Conservation (phyloP, 1,140 invertebrate genomes). For the Diorhabda carinulata region DNA sequence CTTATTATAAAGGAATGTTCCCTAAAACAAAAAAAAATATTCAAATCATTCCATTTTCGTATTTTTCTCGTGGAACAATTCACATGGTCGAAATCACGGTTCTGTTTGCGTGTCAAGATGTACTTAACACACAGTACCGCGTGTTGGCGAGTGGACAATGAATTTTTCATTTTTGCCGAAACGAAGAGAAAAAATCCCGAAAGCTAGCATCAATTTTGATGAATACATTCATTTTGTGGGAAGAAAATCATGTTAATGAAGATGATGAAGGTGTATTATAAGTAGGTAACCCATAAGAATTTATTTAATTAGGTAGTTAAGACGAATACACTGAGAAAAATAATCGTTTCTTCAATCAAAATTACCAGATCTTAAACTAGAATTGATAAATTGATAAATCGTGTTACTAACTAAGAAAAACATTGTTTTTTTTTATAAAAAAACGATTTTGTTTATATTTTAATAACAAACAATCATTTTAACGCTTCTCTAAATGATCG, state of each 20-base stretch:
- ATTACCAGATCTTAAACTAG: no score
- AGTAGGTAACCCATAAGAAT: neutral
- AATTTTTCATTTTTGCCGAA: neutral
- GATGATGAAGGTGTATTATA: slow-evolving; percentile 1
- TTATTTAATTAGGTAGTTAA: no score
- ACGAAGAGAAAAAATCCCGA: neutral
- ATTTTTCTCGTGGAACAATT: neutral
- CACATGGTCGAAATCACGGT: neutral
- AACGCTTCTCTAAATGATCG: no score
- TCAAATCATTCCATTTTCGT: neutral
- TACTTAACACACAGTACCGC: neutral
- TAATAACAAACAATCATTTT: no score
- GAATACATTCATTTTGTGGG: slow-evolving; percentile 2
- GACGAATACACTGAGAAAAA: no score
- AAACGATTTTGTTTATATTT: no score
- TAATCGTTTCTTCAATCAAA: no score
- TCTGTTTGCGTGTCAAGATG: neutral
- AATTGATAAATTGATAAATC: no score
- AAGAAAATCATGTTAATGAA: neutral
- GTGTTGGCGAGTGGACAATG: neutral
- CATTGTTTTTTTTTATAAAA: no score
- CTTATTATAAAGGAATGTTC: neutral
- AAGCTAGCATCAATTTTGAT: neutral
- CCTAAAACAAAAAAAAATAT: neutral
- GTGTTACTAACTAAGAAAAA: no score